Conservation (phyloP, 2,113 vertebrate genomes). For the Cromileptes altivelis region DNA sequence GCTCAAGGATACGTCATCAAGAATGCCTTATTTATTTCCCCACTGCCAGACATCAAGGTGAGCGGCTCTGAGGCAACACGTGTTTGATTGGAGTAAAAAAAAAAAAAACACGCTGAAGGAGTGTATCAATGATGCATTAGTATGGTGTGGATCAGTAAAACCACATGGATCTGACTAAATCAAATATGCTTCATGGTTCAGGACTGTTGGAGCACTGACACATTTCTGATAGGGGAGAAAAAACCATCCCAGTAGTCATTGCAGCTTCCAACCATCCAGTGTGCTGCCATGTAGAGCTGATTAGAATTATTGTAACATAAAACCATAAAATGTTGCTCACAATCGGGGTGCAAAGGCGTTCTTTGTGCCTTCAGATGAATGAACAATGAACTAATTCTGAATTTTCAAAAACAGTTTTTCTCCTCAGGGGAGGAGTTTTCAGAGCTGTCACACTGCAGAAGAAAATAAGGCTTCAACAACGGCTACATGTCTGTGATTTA, state of each 20-base stretch:
- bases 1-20: background rate
- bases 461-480: slow-evolving; percentile 46
- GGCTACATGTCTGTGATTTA: slow-evolving; percentile 24
- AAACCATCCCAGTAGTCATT: slow-evolving; percentile 3
- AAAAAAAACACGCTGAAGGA: background rate
- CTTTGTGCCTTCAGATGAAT: slow-evolving; percentile 20
- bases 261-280: slow-evolving; percentile 1
- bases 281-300: slow-evolving; percentile 16
- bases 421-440: slow-evolving; percentile 20
- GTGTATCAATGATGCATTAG: slow-evolving; percentile 17
- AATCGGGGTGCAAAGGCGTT: slow-evolving; percentile 7
- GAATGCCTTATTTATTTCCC: background rate
- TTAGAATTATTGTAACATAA: slow-evolving; percentile 17
- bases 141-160: slow-evolving; percentile 5
- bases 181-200: slow-evolving; percentile 13
- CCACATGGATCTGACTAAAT: slow-evolving; percentile 24
- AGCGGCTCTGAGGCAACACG: background rate
- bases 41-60: background rate
- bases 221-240: slow-evolving; percentile 3
- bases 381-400: slow-evolving; percentile 30
- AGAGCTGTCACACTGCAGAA: slow-evolving; percentile 10
- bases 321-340: background rate
- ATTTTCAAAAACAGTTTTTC: slow-evolving; percentile 23
- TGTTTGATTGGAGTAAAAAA: background rate
- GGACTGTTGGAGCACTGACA: slow-evolving; percentile 7